phyloP scores from a whole-genome alignment of 92 coral and sea anemone genomes.

The Umimayanthus chanpuru region DNA sequence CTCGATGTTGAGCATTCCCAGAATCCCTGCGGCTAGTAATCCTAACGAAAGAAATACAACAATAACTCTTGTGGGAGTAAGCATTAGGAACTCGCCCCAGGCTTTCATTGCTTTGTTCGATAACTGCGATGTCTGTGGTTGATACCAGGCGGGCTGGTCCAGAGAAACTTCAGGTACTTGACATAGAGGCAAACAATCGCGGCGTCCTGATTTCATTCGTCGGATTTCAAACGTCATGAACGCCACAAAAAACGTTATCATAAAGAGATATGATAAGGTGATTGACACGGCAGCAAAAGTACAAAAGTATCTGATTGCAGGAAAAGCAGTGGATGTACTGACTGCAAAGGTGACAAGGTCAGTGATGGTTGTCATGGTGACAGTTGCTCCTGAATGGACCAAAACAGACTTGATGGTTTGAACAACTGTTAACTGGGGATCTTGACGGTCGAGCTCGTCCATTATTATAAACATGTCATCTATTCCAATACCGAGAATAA shows the following conservation, averaged over 20 bases:
- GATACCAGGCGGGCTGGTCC: constrained; percentile 52
- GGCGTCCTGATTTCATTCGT: constrained; percentile 66
- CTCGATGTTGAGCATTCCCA: constrained; percentile 57
- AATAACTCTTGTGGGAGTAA: constrained; percentile 42
- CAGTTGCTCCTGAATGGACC: constrained; percentile 80
- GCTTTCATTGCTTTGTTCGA: constrained; percentile 59
- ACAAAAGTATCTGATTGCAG: constrained; percentile 74
- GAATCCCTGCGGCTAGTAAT: constrained; percentile 60
- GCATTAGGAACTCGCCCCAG: constrained; percentile 65
- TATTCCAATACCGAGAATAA: constrained; percentile 77
- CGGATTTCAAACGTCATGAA: constrained; percentile 69
- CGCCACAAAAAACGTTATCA: constrained; percentile 72
- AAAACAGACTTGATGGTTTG: constrained; percentile 64
- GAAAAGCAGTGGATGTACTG: constrained; percentile 79
- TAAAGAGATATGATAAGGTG: constrained; percentile 60
- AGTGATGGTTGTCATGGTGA: constrained; percentile 91
- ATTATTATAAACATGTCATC: constrained; percentile 84
- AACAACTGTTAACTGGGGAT: constrained; percentile 48
- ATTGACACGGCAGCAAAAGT: constrained; percentile 71
- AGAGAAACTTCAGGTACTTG: constrained; percentile 43
- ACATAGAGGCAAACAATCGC: constrained; percentile 63
- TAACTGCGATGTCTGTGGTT: constrained; percentile 47
- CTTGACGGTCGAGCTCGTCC: constrained; percentile 76
- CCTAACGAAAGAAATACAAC: constrained; percentile 60
- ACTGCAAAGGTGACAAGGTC: constrained; percentile 89